Conservation (phyloP, 2,888 invertebrate species). For the Leucophenga montana region DNA sequence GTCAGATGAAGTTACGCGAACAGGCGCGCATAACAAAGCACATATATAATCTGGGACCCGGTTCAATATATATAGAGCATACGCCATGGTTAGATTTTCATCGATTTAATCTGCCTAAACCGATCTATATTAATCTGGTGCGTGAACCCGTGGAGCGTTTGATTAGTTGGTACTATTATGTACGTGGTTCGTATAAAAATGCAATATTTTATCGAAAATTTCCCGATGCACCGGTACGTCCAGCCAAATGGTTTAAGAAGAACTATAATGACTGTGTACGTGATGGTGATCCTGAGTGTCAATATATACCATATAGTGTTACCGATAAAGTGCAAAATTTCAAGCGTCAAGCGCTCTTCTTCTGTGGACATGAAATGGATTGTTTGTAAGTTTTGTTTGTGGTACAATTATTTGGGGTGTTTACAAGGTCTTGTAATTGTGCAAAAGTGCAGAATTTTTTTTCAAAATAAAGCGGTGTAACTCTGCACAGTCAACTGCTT, state of each 20-base stretch:
- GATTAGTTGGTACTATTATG: slow-evolving; percentile 91
- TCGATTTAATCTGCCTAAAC: slow-evolving; percentile 82
- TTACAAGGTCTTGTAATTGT: too few relatives aligned
- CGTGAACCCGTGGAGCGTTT: slow-evolving; percentile 89
- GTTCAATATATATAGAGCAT: slow-evolving; percentile 87
- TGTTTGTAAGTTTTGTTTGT: slow-evolving; percentile 83
- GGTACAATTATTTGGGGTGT: not conserved
- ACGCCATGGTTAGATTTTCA: slow-evolving; percentile 90
- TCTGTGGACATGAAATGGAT: slow-evolving; percentile 88
- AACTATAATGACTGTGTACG: slow-evolving; percentile 89
- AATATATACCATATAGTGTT: slow-evolving; percentile 83
- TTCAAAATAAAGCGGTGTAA: too few relatives aligned
- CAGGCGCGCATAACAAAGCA: slow-evolving; percentile 82
- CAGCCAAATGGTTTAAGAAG: slow-evolving; percentile 72
- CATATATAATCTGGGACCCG: slow-evolving; percentile 80
- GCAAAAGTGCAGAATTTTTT: too few relatives aligned
- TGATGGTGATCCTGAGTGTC: slow-evolving; percentile 86
- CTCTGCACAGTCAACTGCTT: too few relatives aligned
- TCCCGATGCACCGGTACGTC: slow-evolving; percentile 77
- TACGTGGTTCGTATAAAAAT: slow-evolving; percentile 77
- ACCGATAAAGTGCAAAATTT: slow-evolving; percentile 88
- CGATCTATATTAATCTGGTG: slow-evolving; percentile 89
- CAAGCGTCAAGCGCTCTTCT: slow-evolving; percentile 87
- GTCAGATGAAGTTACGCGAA: slow-evolving; percentile 76
- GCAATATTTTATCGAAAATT: slow-evolving; percentile 87